phyloP scores from a whole-genome alignment of 2,888 invertebrate species.

The Drosophila pseudotalamancana region DNA sequence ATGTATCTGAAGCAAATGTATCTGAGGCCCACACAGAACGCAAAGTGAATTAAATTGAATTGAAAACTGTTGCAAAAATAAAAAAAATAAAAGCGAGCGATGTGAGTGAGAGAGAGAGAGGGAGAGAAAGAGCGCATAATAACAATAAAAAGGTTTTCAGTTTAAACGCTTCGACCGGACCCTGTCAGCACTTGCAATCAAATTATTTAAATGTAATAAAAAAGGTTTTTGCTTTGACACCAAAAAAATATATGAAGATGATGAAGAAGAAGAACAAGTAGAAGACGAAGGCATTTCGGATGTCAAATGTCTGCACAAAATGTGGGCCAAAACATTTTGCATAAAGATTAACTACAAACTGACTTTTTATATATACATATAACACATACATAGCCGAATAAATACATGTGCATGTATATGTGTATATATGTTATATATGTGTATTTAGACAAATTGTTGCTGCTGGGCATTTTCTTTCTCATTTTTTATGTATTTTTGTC shows the following conservation, averaged over 20 bases:
- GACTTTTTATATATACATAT: conserved; percentile 14
- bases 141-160: conserved; percentile 50
- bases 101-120: not conserved
- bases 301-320: conserved; percentile 60
- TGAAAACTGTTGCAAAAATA: conserved; percentile 67
- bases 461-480: conserved; percentile 31
- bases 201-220: conserved; percentile 78
- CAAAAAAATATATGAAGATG: not conserved
- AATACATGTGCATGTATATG: not conserved
- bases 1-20: conserved; percentile 44
- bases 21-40: conserved; percentile 51
- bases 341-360: conserved; percentile 51
- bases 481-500: conserved; percentile 14
- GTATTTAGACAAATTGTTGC: conserved; percentile 28
- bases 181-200: conserved; percentile 64
- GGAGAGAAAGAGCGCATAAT: conserved; percentile 26
- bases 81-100: too few species aligned
- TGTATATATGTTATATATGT: not conserved
- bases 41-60: conserved; percentile 78
- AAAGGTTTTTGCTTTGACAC: conserved; percentile 65
- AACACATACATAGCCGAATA: not conserved
- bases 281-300: conserved; percentile 11
- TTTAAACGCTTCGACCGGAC: conserved; percentile 66
- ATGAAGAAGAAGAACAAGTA: conserved; percentile 2
- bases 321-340: conserved; percentile 60